Evolutionary conservation across 2,888 invertebrate genomes (phyloP).

Genomic region (Calephelis perditalis): DNA sequence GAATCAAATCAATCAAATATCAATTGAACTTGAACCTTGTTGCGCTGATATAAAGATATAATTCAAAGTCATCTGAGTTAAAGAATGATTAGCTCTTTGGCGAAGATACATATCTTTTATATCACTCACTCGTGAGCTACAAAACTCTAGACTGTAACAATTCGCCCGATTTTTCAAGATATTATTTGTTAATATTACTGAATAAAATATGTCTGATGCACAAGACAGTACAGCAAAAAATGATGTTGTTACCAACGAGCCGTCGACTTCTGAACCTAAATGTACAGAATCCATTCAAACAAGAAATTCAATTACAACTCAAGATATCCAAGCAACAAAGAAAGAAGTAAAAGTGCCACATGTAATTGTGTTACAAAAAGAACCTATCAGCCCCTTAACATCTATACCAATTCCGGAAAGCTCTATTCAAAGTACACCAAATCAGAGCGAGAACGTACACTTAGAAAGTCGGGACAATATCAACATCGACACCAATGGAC

Average conservation of each 20-base stretch:
- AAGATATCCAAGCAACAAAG: not conserved
- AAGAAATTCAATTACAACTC: not conserved
- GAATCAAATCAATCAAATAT: no score
- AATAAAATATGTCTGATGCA: not conserved
- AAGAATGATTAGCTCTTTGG: no score
- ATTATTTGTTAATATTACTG: not conserved
- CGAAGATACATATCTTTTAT: no score
- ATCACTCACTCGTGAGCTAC: no score
- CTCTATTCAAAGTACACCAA: conserved; percentile 10
- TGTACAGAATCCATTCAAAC: not conserved
- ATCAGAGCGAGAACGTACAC: conserved; percentile 16
- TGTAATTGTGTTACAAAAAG: not conserved
- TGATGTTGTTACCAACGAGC: not conserved
- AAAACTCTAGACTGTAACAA: not conserved
- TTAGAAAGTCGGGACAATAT: not conserved
- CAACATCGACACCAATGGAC: conserved; percentile 18
- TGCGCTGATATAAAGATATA: no score
- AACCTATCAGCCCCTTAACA: not conserved
- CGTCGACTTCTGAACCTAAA: not conserved
- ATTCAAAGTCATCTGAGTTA: no score
- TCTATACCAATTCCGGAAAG: conserved; percentile 4
- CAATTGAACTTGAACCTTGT: no score
- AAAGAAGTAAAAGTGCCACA: conserved; percentile 1
- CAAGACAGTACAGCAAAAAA: not conserved
- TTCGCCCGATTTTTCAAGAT: not conserved